Evolutionary conservation across 2,797 vertebrate genomes (phyloP).

Genomic region (Bucorvus abyssinicus): DNA sequence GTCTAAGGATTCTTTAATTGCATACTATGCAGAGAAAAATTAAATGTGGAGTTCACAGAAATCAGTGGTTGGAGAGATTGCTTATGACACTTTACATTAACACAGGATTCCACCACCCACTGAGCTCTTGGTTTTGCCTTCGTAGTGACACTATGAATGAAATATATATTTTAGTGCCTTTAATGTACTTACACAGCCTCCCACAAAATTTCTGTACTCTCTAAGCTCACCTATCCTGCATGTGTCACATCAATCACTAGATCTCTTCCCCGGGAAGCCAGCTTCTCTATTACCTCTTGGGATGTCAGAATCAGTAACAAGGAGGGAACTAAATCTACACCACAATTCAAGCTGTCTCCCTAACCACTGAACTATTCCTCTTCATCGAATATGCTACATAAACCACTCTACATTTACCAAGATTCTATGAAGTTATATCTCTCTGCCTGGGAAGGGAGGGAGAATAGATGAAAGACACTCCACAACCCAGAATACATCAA

Average conservation of each 20-base stretch:
- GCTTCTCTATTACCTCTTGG: slow-evolving; percentile 50
- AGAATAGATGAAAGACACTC: background rate
- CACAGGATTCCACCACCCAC: slow-evolving; percentile 68
- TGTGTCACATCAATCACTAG: slow-evolving; percentile 70
- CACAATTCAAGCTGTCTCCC: background rate
- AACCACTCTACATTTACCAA: background rate
- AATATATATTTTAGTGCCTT: slow-evolving; percentile 70
- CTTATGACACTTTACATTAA: slow-evolving; percentile 69
- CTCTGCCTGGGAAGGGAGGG: background rate
- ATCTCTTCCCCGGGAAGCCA: slow-evolving; percentile 54
- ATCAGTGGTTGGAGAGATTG: slow-evolving; percentile 65
- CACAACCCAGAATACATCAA: background rate
- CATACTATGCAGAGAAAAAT: slow-evolving; percentile 51
- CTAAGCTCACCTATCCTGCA: slow-evolving; percentile 69
- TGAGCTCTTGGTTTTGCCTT: slow-evolving; percentile 63
- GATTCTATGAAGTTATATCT: background rate
- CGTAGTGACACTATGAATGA: slow-evolving; percentile 68
- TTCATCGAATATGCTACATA: background rate
- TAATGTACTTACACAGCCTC: slow-evolving; percentile 71
- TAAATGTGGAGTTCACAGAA: slow-evolving; percentile 65
- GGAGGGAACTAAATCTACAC: slow-evolving; percentile 8
- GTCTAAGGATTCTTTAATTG: slow-evolving; percentile 58
- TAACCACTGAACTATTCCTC: background rate
- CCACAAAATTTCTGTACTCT: slow-evolving; percentile 69
- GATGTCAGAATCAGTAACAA: slow-evolving; percentile 32